These are phyloP conservation scores for Maniola hyperantus DNA, from an alignment of 2,888 invertebrate species.

Conservation along the genomic window DNA sequence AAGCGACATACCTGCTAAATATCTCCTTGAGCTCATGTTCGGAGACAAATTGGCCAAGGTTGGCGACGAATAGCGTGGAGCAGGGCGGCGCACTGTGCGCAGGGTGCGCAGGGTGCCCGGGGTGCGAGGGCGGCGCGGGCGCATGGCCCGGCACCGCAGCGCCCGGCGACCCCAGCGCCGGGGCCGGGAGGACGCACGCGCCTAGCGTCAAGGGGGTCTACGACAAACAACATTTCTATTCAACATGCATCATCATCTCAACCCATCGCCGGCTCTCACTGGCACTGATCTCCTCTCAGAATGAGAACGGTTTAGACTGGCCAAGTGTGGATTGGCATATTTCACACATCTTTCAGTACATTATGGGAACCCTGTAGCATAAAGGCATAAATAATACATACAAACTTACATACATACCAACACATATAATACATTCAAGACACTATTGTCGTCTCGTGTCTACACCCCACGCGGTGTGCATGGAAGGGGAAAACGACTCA, in stretches of 20 bases:
- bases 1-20: constrained; percentile 92
- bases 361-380: too few species aligned
- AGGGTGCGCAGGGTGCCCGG: constrained; percentile 82
- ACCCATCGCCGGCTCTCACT: too few species aligned
- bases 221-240: neutral
- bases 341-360: too few species aligned
- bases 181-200: constrained; percentile 95
- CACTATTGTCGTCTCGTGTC: too few species aligned
- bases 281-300: too few species aligned
- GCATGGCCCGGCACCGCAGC: constrained; percentile 86
- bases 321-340: too few species aligned
- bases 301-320: too few species aligned
- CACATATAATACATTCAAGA: too few species aligned
- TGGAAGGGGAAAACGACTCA: too few species aligned
- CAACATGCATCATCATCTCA: neutral
- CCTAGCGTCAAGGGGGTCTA: constrained; percentile 81
- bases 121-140: constrained; percentile 83
- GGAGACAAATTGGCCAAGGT: constrained; percentile 98
- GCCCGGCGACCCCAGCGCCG: constrained; percentile 95
- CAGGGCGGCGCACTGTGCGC: constrained; percentile 91
- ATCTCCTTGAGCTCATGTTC: constrained; percentile 99
- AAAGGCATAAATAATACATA: too few species aligned
- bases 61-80: constrained; percentile 99
- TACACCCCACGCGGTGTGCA: too few species aligned
- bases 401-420: too few species aligned